Base-by-base conservation (phyloP, 2,888 invertebrate species). In the Archips crataeganus region DNA sequence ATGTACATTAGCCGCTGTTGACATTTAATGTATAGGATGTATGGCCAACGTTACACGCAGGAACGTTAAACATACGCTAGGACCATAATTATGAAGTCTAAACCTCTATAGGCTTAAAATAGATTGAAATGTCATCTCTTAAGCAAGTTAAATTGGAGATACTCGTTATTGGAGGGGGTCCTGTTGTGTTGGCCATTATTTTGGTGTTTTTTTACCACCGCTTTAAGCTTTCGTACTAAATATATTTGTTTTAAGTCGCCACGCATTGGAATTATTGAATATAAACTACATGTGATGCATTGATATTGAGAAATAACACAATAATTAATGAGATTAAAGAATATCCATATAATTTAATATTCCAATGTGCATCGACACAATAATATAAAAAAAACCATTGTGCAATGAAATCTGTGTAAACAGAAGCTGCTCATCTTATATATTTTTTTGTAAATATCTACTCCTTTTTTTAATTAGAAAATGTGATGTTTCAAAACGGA, bases 131-230 rank as follows among this genome's bases (percentile, higher is more conserved):
- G 49, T 49, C 49, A n/a, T n/a, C 15, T 54, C 6, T 54, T 8
- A 54, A 11, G n/a, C 2, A 15, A 9, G 23, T 23, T 13, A 49
- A 15, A 6, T 15, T 15, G 23, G 23, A 23, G 8, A 15, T 57
- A 32, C 32, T 10, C 11, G 32, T 32, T 62, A 36, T 45, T 65
- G 11, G n/a, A 51, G 2, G 4, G 4, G 65, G 49, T 51, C 65
- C 47, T 54, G 39, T 51, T 61, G 5, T 45, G 10, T 54, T 47
- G 69, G 57, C 32, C 15, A 57, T 63, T 67, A 74, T 74, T 84
- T 85, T 85, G 79, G 86, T 84, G 85, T 82, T 80, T 84, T 78
- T 81, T 80, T 84, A 83, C 84, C 82, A 85, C 84, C 86, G 86
- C 87, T 86, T 85, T 79, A 81, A 81, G 88, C 88, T 89, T 89